phyloP scores from a whole-genome alignment of 2,113 vertebrate genomes.

The Coreoperca whiteheadi region DNA sequence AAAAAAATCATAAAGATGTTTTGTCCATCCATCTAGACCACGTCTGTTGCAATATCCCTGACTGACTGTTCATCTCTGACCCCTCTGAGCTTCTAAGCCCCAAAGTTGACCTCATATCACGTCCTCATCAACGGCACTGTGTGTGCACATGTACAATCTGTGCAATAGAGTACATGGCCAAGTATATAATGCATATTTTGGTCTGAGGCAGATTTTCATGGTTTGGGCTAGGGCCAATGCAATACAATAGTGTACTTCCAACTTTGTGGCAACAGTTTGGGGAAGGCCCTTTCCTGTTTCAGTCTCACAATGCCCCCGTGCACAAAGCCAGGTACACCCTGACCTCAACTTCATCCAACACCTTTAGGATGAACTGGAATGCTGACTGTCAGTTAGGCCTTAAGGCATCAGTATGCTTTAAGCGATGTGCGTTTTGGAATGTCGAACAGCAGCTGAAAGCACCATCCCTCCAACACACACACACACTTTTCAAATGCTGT shows the following conservation, averaged over 20 bases:
- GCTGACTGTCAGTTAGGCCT: background rate
- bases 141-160: background rate
- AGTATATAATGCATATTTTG: background rate
- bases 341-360: background rate
- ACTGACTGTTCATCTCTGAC: slow-evolving; percentile 26
- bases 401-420: background rate
- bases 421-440: background rate
- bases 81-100: slow-evolving; percentile 56
- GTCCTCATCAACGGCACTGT: slow-evolving; percentile 45
- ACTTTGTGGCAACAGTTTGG: background rate
- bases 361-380: background rate
- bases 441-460: no score
- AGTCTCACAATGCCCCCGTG: background rate
- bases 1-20: background rate
- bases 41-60: slow-evolving; percentile 26
- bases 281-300: background rate
- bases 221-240: background rate
- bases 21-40: background rate
- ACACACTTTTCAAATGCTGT: background rate
- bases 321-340: background rate
- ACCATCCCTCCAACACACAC: no score
- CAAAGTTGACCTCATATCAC: slow-evolving; percentile 69
- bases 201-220: background rate
- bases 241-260: background rate
- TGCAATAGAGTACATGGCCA: no score